A percentile compares a stretch with the other conserved stretches of the same genome.
phyloP scores from a whole-genome alignment of 2,113 vertebrate species.

The Panurus biarmicus region DNA sequence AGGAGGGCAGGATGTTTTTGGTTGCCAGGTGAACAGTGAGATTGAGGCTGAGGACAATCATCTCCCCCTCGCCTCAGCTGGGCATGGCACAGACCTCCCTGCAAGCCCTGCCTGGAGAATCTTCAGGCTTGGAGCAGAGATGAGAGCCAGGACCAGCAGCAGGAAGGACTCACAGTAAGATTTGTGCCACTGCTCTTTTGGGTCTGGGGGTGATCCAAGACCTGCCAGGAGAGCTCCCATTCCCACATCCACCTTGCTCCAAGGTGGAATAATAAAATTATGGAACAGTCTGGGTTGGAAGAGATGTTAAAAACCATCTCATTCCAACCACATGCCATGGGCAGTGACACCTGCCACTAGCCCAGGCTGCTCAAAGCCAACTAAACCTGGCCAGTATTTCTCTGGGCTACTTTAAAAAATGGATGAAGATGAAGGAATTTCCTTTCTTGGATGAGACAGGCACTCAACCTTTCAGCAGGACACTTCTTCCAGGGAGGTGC shows the following conservation, averaged over 20 bases:
- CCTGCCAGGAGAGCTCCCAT: not conserved
- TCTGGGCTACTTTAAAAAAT: not conserved
- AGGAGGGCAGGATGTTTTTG: not conserved
- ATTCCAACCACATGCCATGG: not conserved
- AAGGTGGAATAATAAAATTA: not conserved
- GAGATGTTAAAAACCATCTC: not conserved
- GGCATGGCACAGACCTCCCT: not conserved
- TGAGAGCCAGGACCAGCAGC: not conserved
- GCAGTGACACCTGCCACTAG: not conserved
- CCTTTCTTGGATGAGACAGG: not conserved
- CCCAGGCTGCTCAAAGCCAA: not conserved
- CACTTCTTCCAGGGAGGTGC: not conserved
- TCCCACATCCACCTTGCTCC: not conserved
- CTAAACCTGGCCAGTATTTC: not conserved
- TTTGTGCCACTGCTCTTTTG: not conserved
- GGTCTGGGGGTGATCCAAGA: not conserved
- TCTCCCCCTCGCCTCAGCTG: not conserved
- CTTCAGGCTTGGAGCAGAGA: fast-evolving
- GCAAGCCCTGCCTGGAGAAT: not conserved
- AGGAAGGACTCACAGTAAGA: not conserved
- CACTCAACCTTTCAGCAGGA: not conserved
- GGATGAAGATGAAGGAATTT: not conserved
- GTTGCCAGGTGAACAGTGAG: not conserved
- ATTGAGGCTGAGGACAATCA: not conserved
- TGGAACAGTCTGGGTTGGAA: not conserved